Evolutionary conservation across 2,113 vertebrate species (phyloP).

Genomic region (Podarcis raffonei): DNA sequence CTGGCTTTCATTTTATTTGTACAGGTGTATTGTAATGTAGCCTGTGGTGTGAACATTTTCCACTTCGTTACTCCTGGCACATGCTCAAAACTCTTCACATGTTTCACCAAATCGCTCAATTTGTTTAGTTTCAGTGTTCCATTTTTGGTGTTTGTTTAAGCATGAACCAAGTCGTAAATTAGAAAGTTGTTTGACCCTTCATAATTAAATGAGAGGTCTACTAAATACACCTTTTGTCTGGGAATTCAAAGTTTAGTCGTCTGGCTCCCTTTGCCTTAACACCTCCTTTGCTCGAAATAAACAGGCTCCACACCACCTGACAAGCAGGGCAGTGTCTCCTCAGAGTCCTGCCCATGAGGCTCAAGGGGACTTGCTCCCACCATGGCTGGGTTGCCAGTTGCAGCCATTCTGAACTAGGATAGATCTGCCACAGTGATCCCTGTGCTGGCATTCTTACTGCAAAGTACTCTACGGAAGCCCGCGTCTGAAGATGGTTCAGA

Average conservation of each 20-base stretch:
- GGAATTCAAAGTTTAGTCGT: slow-evolving; percentile 9
- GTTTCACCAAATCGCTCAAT: slow-evolving; percentile 48
- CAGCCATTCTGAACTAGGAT: too few species aligned
- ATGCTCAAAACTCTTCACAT: slow-evolving; percentile 63
- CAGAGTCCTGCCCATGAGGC: too few species aligned
- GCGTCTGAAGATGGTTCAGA: too few species aligned
- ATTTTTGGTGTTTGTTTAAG: slow-evolving; percentile 75
- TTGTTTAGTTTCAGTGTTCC: slow-evolving; percentile 73
- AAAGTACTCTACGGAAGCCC: too few species aligned
- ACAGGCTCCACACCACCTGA: background rate
- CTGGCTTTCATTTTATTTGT: slow-evolving; percentile 80
- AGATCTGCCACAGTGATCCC: too few species aligned
- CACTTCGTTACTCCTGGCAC: slow-evolving; percentile 82
- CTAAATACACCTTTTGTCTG: slow-evolving; percentile 34
- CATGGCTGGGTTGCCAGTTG: too few species aligned
- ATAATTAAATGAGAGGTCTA: slow-evolving; percentile 40
- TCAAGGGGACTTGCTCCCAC: too few species aligned
- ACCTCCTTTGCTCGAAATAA: slow-evolving; percentile 5
- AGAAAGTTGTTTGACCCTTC: slow-evolving; percentile 23
- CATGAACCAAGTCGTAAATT: slow-evolving; percentile 70
- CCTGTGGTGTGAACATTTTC: slow-evolving; percentile 81
- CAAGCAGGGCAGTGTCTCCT: background rate
- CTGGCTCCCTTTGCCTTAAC: background rate
- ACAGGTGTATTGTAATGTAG: slow-evolving; percentile 78
- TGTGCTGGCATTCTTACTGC: too few species aligned